Percentiles rank a stretch among this genome's conserved stretches.
Evolutionary conservation across 2,797 vertebrate genomes (phyloP).

Genomic region (Ctenosaura bakeri): DNA sequence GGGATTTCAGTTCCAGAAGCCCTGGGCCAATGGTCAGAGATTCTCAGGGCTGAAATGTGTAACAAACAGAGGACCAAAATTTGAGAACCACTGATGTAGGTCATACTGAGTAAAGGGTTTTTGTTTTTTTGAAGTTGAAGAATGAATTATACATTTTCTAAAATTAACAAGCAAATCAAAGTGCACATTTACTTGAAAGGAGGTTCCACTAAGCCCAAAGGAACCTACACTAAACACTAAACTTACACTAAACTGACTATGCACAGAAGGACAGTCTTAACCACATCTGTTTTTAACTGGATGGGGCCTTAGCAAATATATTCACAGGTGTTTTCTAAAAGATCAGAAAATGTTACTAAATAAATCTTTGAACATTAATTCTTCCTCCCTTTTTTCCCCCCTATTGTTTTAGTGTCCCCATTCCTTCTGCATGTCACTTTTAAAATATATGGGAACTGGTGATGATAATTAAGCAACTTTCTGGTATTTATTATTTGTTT

Average conservation of each 20-base stretch:
- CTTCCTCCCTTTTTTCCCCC: background rate
- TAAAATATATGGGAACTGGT: conserved; percentile 40
- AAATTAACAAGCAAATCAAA: background rate
- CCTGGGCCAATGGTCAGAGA: too few species aligned
- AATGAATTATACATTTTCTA: background rate
- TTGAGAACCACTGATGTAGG: background rate
- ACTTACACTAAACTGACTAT: background rate
- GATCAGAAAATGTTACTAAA: background rate
- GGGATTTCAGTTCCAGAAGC: too few species aligned
- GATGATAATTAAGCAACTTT: conserved; percentile 54
- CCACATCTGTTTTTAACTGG: background rate
- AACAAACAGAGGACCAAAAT: background rate
- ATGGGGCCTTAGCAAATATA: background rate
- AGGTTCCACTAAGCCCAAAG: background rate
- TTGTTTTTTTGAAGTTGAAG: background rate
- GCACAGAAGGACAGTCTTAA: background rate
- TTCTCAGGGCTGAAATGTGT: too few species aligned
- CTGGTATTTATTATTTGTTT: conserved; percentile 47
- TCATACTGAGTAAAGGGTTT: background rate
- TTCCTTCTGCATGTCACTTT: conserved; percentile 45
- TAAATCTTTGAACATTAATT: background rate
- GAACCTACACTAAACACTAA: background rate
- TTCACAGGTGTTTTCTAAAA: background rate
- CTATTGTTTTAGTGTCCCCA: background rate
- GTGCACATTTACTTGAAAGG: background rate